phyloP scores from a whole-genome alignment of 2,113 vertebrate species.

The Butorides virescens region DNA sequence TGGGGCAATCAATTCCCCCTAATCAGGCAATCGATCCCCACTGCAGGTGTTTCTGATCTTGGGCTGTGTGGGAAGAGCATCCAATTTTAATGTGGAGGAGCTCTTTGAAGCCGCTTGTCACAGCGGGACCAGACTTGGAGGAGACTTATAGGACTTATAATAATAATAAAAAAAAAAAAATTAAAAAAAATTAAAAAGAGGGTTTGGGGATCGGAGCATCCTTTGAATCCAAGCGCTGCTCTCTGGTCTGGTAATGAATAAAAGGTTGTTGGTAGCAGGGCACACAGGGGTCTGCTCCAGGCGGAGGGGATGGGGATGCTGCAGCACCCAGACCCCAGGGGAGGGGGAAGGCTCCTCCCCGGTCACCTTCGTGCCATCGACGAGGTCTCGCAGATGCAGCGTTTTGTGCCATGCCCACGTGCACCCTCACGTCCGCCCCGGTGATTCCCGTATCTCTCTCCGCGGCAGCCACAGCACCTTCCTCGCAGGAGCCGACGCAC shows the following conservation, averaged over 20 bases:
- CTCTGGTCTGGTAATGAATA: not conserved
- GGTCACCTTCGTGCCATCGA: fast-evolving
- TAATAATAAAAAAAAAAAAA: not conserved
- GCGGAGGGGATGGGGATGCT: conserved; percentile 15
- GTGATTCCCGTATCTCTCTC: fast-evolving
- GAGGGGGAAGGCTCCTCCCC: not conserved
- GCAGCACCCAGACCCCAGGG: not conserved
- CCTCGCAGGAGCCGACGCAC: not conserved
- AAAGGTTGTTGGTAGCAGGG: not conserved
- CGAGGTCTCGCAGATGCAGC: fast-evolving
- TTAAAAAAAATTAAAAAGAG: not conserved
- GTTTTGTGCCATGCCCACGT: fast-evolving
- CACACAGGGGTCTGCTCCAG: not conserved
- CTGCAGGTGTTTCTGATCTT: conserved; percentile 66
- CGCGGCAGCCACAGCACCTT: not conserved
- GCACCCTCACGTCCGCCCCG: fast-evolving
- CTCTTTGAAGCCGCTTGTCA: not conserved
- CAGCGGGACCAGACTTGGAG: not conserved
- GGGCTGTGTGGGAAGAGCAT: not conserved
- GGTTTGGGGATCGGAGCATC: not conserved
- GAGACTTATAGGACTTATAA: not conserved
- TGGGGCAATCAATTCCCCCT: conserved; percentile 83
- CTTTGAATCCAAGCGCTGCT: not conserved
- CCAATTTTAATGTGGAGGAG: not conserved
- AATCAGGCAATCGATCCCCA: conserved; percentile 83